These are phyloP conservation scores for Muscina levida DNA, from an alignment of 2,888 invertebrate species.

Conservation along the genomic window DNA sequence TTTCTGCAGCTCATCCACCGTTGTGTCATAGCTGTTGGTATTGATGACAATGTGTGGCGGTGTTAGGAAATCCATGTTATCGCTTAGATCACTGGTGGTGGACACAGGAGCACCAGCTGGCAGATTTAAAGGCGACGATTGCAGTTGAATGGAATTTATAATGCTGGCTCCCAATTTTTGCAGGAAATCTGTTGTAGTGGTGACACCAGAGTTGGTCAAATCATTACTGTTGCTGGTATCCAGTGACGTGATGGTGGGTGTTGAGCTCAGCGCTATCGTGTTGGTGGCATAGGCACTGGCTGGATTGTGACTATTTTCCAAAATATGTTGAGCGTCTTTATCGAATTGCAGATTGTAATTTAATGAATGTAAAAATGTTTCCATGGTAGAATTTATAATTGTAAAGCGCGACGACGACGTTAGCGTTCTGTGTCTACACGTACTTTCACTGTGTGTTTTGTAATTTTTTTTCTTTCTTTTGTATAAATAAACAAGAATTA, in stretches of 20 bases:
- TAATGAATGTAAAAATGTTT: conserved; percentile 75
- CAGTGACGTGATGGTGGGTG: conserved; percentile 73
- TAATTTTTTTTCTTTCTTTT: conserved; percentile 36
- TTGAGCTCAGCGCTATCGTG: conserved; percentile 67
- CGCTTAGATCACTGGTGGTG: not conserved
- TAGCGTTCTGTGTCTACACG: conserved; percentile 33
- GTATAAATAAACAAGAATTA: conserved; percentile 4
- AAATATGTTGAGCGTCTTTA: conserved; percentile 75
- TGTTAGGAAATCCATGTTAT: conserved; percentile 71
- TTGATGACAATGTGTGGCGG: conserved; percentile 75
- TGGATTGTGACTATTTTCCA: conserved; percentile 69
- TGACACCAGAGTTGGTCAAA: conserved; percentile 20
- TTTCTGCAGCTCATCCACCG: conserved; percentile 76
- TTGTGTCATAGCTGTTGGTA: conserved; percentile 69
- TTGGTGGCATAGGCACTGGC: conserved; percentile 58
- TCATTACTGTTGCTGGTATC: conserved; percentile 58
- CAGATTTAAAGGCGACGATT: conserved; percentile 53
- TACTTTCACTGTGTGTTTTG: conserved; percentile 36
- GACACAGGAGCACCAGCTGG: conserved; percentile 9
- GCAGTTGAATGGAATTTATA: conserved; percentile 74
- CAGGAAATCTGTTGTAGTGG: conserved; percentile 73
- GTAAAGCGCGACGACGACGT: not conserved
- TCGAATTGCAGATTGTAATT: conserved; percentile 77
- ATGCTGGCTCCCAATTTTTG: conserved; percentile 76
- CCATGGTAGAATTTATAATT: conserved; percentile 71